Evolutionary conservation across 2,113 vertebrate genomes (phyloP).

Genomic region (Rhipidura dahli): DNA sequence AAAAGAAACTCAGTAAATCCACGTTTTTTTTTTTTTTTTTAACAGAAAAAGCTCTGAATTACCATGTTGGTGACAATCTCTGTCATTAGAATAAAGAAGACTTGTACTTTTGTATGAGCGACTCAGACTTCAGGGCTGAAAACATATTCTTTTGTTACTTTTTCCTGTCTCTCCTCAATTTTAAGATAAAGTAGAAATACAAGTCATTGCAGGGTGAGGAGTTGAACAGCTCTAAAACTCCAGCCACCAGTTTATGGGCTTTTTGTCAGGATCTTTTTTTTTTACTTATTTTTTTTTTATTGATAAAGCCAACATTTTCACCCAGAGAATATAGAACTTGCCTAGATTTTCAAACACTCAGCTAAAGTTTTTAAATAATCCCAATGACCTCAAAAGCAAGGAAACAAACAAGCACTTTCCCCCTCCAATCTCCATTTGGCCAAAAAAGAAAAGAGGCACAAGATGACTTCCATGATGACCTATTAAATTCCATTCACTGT

Average conservation of each 20-base stretch:
- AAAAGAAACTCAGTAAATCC: not conserved
- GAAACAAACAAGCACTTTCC: not conserved
- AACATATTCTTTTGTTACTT: not conserved
- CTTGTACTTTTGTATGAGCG: not conserved
- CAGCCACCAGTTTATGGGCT: not conserved
- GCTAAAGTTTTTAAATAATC: not conserved
- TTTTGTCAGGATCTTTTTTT: not conserved
- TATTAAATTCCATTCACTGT: not conserved
- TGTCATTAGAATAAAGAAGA: not conserved
- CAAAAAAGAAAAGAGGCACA: not conserved
- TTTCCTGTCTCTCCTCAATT: not conserved
- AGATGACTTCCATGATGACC: not conserved
- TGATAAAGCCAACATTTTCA: not conserved
- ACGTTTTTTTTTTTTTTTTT: not conserved
- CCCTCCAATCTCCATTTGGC: not conserved
- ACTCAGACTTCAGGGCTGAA: not conserved
- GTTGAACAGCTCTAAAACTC: not conserved
- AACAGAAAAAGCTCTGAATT: not conserved
- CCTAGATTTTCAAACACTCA: not conserved
- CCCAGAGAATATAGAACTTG: not conserved
- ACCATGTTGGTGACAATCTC: not conserved
- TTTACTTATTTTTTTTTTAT: not conserved
- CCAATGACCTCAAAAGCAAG: not conserved
- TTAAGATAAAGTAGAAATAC: not conserved
- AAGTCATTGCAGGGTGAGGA: not conserved